Conservation (phyloP, 2,888 invertebrate genomes). For the Trimorus sp. region DNA sequence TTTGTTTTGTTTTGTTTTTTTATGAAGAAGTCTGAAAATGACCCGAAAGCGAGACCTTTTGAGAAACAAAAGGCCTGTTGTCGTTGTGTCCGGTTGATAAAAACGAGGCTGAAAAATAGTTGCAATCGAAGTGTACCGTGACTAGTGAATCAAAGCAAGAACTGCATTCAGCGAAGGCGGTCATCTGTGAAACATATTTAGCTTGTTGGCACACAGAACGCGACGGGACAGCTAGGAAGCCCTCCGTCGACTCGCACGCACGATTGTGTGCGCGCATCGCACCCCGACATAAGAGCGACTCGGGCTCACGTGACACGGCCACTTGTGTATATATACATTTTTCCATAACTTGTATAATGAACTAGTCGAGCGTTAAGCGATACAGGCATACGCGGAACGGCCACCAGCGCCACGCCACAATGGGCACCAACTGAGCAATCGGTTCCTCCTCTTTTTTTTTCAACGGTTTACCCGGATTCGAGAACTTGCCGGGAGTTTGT, state of each 20-base stretch:
- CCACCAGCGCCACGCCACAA: conserved; percentile 55
- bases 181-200: conserved; percentile 81
- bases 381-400: conserved; percentile 51
- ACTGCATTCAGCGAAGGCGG: conserved; percentile 79
- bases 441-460: conserved; percentile 10
- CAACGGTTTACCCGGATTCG: conserved; percentile 1
- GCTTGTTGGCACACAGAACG: conserved; percentile 81
- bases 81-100: no score
- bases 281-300: conserved; percentile 22
- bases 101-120: no score
- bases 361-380: conserved; percentile 61
- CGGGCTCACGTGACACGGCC: conserved; percentile 53
- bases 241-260: conserved; percentile 62
- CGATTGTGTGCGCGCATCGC: conserved; percentile 27
- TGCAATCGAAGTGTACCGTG: background rate
- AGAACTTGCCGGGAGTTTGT: no score
- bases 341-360: conserved; percentile 57
- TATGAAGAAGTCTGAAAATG: no score
- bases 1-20: no score
- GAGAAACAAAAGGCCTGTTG: no score
- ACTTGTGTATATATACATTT: conserved; percentile 62
- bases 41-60: no score
- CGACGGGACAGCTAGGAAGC: conserved; percentile 74
- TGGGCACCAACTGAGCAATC: conserved; percentile 66
- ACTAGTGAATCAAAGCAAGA: conserved; percentile 48